phyloP scores from a whole-genome alignment of 2,888 invertebrate species.

The Diplolepis rosae region DNA sequence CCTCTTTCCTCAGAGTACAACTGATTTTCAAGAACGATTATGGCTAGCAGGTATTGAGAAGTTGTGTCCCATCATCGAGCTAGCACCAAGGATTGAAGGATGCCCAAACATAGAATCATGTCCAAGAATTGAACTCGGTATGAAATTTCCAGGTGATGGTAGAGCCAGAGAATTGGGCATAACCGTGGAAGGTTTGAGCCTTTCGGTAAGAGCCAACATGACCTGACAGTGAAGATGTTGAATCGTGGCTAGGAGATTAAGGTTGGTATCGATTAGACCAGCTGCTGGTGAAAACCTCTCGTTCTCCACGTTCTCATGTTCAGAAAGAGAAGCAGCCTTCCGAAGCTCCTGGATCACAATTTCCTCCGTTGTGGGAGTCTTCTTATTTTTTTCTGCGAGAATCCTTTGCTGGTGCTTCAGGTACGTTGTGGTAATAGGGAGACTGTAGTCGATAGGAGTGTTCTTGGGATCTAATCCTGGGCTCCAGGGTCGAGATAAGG shows the following conservation, averaged over 20 bases:
- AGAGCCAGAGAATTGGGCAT: constrained; percentile 61
- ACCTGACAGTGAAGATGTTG: constrained; percentile 72
- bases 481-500: constrained; percentile 68
- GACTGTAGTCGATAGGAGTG: constrained; percentile 83
- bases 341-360: constrained; percentile 75
- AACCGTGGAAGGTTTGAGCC: constrained; percentile 65
- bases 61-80: constrained; percentile 57
- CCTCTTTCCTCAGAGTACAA: not conserved
- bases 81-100: constrained; percentile 36
- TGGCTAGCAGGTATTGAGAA: constrained; percentile 60
- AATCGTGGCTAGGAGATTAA: constrained; percentile 70
- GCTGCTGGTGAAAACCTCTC: constrained; percentile 68
- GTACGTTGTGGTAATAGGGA: constrained; percentile 93
- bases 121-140: constrained; percentile 43
- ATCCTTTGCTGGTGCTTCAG: constrained; percentile 88
- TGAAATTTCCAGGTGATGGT: constrained; percentile 50
- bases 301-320: constrained; percentile 32
- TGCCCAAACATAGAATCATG: constrained; percentile 52
- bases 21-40: constrained; percentile 58
- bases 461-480: constrained; percentile 67
- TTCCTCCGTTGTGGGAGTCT: constrained; percentile 62
- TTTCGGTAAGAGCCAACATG: constrained; percentile 70
- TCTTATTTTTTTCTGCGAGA: constrained; percentile 78
- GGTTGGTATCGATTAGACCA: constrained; percentile 70
- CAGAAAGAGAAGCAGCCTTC: constrained; percentile 33